Evolutionary conservation across 2,888 invertebrate species (phyloP), one percentile per base, ranked within the genome.

Genomic region (Scaptomyza parva): DNA sequence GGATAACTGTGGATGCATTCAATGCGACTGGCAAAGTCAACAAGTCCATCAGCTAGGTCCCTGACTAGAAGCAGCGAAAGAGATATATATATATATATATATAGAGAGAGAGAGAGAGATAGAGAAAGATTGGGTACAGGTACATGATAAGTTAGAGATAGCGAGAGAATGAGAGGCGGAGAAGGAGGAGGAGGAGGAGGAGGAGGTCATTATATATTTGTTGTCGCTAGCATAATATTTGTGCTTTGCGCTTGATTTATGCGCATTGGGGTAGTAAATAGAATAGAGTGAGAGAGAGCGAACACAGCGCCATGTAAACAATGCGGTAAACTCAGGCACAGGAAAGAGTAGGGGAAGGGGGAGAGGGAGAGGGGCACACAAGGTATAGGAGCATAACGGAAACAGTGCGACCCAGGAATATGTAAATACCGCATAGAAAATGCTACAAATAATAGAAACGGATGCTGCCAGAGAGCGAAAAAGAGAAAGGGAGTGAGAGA

Each of bases 231-330:
- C 59, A 84, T 86, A 84, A 85, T 79, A 85, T 87, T 85, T 85
- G 79, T 76, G 73, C 74, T 85, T 74, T 63, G 70, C 85, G 85
- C 85, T 87, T 85, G 84, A 87, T 85, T 85, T 85, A 85, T 85
- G 87, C 81, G 67, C 62, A 50, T 69, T 76, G 64, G 55, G 64
- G 54, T 61, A 53, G 55, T 60, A 70, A 71, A 71, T 59, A 60
- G 71, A 74, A 71, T 59, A 60, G 73, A 68, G 73, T 58, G 70
- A 68, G n/a, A n/a, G n/a, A n/a, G n/a, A n/a, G n/a, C n/a, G n/a
- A n/a, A n/a, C n/a, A 73, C 72, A 78, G 73, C 65, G 67, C 51
- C 74, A 70, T 60, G 80, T 68, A 83, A 86, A 86, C 84, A 82
- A 70, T 83, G 77, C 50, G 45, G 52, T 12, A 50, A 58, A 40